These are phyloP conservation scores for Allenopithecus nigroviridis DNA, from an alignment of 2,797 vertebrate genomes.

Conservation along the genomic window DNA sequence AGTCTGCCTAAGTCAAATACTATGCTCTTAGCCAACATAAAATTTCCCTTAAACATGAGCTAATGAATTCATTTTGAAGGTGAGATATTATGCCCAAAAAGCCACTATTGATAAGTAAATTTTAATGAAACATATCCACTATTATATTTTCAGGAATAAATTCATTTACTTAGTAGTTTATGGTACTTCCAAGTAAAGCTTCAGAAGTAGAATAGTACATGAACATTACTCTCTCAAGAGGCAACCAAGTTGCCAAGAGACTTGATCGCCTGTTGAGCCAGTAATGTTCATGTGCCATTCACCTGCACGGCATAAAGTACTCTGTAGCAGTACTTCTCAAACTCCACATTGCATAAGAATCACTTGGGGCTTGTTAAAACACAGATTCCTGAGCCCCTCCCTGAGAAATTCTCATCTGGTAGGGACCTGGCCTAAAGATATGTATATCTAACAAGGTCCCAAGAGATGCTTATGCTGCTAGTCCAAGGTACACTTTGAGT, in stretches of 20 bases:
- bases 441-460: neutral
- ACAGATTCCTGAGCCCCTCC: too few species aligned
- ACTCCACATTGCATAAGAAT: neutral
- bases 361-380: neutral
- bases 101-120: neutral
- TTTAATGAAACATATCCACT: neutral
- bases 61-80: neutral
- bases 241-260: neutral
- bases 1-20: neutral
- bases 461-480: neutral
- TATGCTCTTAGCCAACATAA: neutral
- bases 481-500: neutral
- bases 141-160: neutral
- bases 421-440: rapidly evolving
- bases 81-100: neutral
- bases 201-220: neutral
- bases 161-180: neutral
- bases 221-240: neutral
- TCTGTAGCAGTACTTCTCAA: neutral
- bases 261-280: neutral
- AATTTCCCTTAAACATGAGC: neutral
- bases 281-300: neutral
- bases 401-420: neutral
- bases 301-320: neutral
- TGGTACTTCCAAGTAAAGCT: neutral